Percentiles rank a stretch among this genome's conserved stretches.
Evolutionary conservation across 1,140 invertebrate species (phyloP).

Genomic region (Whitmania pigra): DNA sequence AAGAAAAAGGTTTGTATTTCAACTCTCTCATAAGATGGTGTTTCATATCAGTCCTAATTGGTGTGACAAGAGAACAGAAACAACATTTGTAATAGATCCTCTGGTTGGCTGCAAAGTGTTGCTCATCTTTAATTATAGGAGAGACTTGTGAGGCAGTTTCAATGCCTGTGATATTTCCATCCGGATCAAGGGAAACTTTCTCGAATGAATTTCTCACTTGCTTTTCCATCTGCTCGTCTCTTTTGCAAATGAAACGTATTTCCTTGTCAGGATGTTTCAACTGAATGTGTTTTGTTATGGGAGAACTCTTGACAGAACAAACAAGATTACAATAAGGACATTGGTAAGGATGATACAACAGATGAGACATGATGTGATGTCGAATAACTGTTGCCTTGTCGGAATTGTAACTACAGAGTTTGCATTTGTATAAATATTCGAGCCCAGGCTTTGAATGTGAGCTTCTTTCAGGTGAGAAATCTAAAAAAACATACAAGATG

Average conservation of each 20-base stretch:
- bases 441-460: neutral
- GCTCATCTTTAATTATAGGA: neutral
- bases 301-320: slow-evolving; percentile 16
- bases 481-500: neutral
- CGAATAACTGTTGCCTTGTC: slow-evolving; percentile 20
- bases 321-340: slow-evolving; percentile 20
- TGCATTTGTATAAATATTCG: slow-evolving; percentile 7
- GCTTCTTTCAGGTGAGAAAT: neutral
- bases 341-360: slow-evolving; percentile 20
- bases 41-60: slow-evolving; percentile 18
- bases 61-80: slow-evolving; percentile 16
- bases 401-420: slow-evolving; percentile 10
- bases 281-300: slow-evolving; percentile 20
- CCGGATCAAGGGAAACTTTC: neutral
- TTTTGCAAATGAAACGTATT: slow-evolving; percentile 1
- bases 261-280: slow-evolving; percentile 15
- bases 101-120: slow-evolving; percentile 1
- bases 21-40: slow-evolving; percentile 19
- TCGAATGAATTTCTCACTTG: slow-evolving; percentile 12
- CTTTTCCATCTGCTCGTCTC: slow-evolving; percentile 17
- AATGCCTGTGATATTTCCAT: neutral
- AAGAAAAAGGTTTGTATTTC: slow-evolving; percentile 18
- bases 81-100: slow-evolving; percentile 16
- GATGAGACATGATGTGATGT: slow-evolving; percentile 23
- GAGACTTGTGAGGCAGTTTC: neutral